Conservation (phyloP, 2,797 vertebrate genomes). For the Malacoraja senta region DNA sequence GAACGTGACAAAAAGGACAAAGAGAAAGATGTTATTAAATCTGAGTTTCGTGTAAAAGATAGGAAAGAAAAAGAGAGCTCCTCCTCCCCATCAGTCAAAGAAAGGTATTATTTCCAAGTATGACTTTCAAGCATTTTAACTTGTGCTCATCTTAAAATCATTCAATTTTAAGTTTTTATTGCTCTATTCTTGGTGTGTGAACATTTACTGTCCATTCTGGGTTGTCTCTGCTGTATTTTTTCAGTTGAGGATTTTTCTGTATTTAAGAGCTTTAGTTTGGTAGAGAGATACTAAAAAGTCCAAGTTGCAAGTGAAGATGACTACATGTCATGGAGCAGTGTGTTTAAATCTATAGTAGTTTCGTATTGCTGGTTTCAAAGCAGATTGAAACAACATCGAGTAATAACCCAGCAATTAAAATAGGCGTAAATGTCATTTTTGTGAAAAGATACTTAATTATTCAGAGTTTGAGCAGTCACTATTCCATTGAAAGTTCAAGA, state of each 20-base stretch:
- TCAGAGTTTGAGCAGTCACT: neutral
- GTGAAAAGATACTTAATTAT: neutral
- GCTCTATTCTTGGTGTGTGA: neutral
- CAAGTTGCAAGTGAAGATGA: neutral
- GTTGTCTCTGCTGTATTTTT: neutral
- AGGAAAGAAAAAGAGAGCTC: slow-evolving; percentile 77
- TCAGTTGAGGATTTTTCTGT: neutral
- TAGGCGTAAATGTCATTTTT: neutral
- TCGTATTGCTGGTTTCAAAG: neutral
- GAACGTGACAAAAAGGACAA: slow-evolving; percentile 89
- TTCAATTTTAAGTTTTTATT: slow-evolving; percentile 39
- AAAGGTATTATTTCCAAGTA: slow-evolving; percentile 63
- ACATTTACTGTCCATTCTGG: neutral
- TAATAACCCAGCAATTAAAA: neutral
- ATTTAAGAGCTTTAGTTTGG: neutral
- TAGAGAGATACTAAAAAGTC: neutral
- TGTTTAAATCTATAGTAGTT: neutral
- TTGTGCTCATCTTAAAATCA: neutral
- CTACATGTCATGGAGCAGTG: neutral
- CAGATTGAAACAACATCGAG: neutral
- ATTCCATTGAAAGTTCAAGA: neutral
- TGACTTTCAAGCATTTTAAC: neutral
- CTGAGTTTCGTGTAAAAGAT: slow-evolving; percentile 78
- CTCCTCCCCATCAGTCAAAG: slow-evolving; percentile 81
- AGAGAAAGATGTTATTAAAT: slow-evolving; percentile 62